Conservation (phyloP, 2,888 invertebrate genomes). For the Invenusta paracnida region DNA sequence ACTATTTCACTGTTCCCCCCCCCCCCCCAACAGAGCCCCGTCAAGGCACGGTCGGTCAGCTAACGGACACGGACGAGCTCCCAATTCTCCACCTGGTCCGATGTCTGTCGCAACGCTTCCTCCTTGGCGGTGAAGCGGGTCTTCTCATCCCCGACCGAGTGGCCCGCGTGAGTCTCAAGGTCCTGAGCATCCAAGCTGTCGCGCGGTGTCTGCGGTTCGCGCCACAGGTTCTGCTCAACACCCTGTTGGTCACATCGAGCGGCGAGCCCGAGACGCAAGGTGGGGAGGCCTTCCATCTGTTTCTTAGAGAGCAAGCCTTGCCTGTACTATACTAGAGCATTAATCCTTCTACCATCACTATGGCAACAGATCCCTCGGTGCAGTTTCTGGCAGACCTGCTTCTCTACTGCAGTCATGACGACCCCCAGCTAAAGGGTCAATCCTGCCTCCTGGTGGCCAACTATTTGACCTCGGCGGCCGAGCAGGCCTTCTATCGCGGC, state of each 20-base stretch:
- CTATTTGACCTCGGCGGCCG: not conserved
- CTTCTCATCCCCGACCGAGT: constrained; percentile 69
- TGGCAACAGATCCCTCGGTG: not conserved
- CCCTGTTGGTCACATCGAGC: not conserved
- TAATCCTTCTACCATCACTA: no score
- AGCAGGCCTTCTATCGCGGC: not conserved
- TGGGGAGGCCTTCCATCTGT: not conserved
- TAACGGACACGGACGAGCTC: constrained; percentile 6
- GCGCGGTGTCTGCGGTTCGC: not conserved
- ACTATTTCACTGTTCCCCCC: not conserved
- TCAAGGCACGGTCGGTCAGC: not conserved
- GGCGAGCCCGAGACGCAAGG: not conserved
- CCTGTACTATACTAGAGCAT: no score
- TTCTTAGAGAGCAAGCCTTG: no score
- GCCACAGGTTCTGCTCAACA: not conserved
- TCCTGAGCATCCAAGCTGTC: constrained; percentile 68
- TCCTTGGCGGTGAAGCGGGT: not conserved
- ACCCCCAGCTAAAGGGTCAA: constrained; percentile 76
- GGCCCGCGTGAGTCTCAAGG: constrained; percentile 82
- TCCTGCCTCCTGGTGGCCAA: constrained; percentile 66
- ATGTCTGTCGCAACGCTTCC: not conserved
- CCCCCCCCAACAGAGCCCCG: not conserved
- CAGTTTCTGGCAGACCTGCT: constrained; percentile 67
- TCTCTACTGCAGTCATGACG: constrained; percentile 69
- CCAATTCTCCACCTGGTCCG: not conserved